Base-by-base conservation (phyloP, 2,888 invertebrate genomes). In the Chironomus riparius region DNA sequence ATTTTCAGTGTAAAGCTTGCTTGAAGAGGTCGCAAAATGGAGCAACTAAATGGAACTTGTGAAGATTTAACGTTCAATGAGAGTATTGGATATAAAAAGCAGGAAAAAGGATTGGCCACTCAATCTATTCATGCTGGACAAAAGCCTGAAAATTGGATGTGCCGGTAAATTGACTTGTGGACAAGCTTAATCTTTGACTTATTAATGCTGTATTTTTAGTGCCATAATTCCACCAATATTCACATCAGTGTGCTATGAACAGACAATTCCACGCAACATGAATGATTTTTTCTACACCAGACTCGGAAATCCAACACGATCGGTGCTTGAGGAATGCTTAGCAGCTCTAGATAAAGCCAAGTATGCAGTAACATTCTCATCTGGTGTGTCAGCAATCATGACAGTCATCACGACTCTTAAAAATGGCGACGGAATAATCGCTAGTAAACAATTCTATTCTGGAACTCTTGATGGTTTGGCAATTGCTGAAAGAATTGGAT, bases 51-150 rank as follows among this genome's bases (percentile, higher is more conserved):
- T 15, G n/a, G 5, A 28, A 3, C 3, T 28, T 28, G 3, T 3
- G 28, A 28, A 6, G 5, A 28, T 1, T 28, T 5, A 28, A 65
- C 21, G 13, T 13, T 65, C 3, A 24, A 24, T 65, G 74, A 74
- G 24, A 24, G 48, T 18, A 18, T 74, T 15, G 74, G 74, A 4
- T 91, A 88, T 80, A 83, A 87, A 79, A 85, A 87, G 78, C 87
- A 87, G 80, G 87, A 87, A 62, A 86, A 87, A 78, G 91, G 91
- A 74, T 95, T 97, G 83, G 91, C 95, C 10, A 98, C 98, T 2
- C 87, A 88, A 79, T 96, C 98, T 38, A 94, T 98, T 80, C 98
- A 98, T 82, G 90, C 87, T 69, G 97, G 95, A 2, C 97, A 97
- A 83, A 92, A 94, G 78, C 94, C 98, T 2, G 91, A 92, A 77